Percentiles rank a stretch among this genome's conserved stretches.
These are phyloP conservation scores for Melanerpes formicivorus DNA, from an alignment of 2,113 vertebrate species.

Conservation along the genomic window DNA sequence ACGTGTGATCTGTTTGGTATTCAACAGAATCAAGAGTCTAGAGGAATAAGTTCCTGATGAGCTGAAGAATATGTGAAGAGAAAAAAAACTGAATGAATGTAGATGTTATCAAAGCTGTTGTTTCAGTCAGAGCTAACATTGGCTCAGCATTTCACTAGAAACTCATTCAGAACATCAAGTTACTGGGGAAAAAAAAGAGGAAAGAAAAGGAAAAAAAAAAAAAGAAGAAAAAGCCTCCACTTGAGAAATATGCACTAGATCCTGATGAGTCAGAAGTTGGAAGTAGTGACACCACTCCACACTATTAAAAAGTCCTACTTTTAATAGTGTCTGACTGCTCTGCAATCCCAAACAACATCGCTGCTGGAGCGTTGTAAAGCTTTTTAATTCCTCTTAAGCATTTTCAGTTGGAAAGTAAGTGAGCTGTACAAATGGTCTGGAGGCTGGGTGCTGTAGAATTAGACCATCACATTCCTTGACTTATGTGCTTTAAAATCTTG, in stretches of 20 bases:
- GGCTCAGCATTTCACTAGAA: slow-evolving; percentile 44
- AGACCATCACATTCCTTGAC: slow-evolving; percentile 49
- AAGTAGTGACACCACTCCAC: slow-evolving; percentile 42
- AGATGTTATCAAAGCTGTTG: slow-evolving; percentile 38
- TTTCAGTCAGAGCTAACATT: slow-evolving; percentile 29
- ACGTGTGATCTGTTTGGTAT: neutral
- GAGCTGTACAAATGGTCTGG: neutral
- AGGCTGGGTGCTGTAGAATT: neutral
- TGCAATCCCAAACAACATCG: slow-evolving; percentile 14
- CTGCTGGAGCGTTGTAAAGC: neutral
- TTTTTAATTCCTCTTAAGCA: neutral
- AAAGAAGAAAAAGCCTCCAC: slow-evolving; percentile 23
- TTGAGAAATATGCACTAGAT: slow-evolving; percentile 54
- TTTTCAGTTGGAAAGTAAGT: neutral
- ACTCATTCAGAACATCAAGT: slow-evolving; percentile 63
- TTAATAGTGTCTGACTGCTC: slow-evolving; percentile 30
- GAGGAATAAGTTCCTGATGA: neutral
- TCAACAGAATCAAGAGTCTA: neutral
- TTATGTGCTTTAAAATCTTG: slow-evolving; percentile 70
- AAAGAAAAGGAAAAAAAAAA: no score
- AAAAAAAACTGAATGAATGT: slow-evolving; percentile 36
- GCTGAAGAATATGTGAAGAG: slow-evolving; percentile 2
- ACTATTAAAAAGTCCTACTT: slow-evolving; percentile 48
- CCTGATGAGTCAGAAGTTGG: slow-evolving; percentile 64
- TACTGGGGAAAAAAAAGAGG: neutral